phyloP scores from a whole-genome alignment of 2,113 vertebrate genomes.

The Agelaius tricolor region DNA sequence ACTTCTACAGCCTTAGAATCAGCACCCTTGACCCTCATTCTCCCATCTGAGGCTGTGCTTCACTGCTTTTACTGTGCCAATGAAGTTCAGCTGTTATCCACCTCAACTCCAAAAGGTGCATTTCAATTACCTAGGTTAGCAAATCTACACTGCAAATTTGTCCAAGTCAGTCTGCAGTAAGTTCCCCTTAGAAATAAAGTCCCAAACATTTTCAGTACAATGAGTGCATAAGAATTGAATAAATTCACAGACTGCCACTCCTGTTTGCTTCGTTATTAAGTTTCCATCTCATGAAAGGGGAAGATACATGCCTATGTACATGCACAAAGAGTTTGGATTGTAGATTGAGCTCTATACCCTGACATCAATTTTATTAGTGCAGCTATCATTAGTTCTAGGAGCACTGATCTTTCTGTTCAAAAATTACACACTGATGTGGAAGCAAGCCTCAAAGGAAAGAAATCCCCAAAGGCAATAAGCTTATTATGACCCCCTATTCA shows the following conservation, averaged over 20 bases:
- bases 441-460: background rate
- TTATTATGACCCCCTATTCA: background rate
- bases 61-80: background rate
- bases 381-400: background rate
- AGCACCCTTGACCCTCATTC: background rate
- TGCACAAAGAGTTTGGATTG: background rate
- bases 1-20: background rate
- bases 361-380: background rate
- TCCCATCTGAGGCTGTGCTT: background rate
- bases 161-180: background rate
- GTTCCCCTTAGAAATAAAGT: background rate
- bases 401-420: background rate
- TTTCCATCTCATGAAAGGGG: background rate
- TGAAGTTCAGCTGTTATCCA: background rate
- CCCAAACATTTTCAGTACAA: background rate
- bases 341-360: background rate
- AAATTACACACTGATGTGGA: background rate
- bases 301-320: rapidly evolving
- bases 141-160: background rate
- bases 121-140: background rate
- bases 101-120: background rate
- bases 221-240: background rate
- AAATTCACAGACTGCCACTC: background rate
- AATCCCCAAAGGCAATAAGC: background rate
- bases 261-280: background rate